phyloP scores from a whole-genome alignment of 2,888 invertebrate species.

The Oscheius myriophilus region DNA sequence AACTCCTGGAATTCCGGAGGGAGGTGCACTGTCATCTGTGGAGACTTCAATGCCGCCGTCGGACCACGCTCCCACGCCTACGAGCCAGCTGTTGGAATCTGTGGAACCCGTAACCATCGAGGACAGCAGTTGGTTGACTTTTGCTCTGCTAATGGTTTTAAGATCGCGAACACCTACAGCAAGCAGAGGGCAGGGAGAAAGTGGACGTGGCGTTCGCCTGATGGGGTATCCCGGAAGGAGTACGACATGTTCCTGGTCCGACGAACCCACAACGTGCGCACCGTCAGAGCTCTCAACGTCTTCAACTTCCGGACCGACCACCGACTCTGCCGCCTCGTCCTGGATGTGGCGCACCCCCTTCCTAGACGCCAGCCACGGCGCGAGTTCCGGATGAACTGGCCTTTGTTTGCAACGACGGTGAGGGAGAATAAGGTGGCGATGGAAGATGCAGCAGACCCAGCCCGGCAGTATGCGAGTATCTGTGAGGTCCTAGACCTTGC shows the following conservation, averaged over 20 bases:
- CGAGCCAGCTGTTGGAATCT: constrained; percentile 10
- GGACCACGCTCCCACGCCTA: not conserved
- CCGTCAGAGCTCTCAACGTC: not conserved
- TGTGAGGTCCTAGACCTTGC: constrained; percentile 1
- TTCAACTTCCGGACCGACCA: constrained; percentile 9
- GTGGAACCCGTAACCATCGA: constrained; percentile 4
- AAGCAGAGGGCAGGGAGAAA: constrained; percentile 5
- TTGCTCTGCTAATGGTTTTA: constrained; percentile 1
- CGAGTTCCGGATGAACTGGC: constrained; percentile 3
- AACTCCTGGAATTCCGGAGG: not conserved
- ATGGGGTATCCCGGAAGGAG: constrained; percentile 8
- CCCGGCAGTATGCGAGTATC: not conserved
- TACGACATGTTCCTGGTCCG: constrained; percentile 13
- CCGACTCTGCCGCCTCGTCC: not conserved
- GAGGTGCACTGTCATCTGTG: not conserved
- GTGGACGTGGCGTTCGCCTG: constrained; percentile 23
- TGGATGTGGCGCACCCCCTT: not conserved
- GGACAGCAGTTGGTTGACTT: constrained; percentile 17
- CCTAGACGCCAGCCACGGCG: not conserved
- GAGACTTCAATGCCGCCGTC: constrained; percentile 10
- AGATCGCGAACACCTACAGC: constrained; percentile 7
- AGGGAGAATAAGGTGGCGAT: not conserved
- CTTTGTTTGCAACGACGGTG: not conserved
- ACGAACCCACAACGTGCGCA: not conserved
- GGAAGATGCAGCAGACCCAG: not conserved